phyloP scores from a whole-genome alignment of 1,140 invertebrate species.

The Zaprionus tsacasi region DNA sequence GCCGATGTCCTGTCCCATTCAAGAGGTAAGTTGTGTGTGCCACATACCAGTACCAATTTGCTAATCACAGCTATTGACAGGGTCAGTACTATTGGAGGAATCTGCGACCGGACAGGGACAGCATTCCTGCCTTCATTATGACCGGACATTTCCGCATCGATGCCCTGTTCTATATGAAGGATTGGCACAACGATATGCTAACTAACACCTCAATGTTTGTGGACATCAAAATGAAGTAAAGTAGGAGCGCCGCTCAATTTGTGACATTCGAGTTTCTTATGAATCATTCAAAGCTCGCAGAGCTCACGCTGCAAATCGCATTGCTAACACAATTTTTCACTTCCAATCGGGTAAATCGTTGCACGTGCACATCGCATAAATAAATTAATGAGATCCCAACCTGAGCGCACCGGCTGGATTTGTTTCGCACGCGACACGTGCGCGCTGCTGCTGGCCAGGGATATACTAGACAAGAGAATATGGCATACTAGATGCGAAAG shows the following conservation, averaged over 20 bases:
- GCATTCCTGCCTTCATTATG: conserved; percentile 47
- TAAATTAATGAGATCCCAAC: conserved; percentile 75
- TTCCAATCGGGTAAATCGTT: conserved; percentile 70
- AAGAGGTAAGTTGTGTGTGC: too few species aligned
- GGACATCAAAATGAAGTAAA: conserved; percentile 59
- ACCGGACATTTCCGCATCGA: conserved; percentile 53
- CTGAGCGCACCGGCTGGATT: conserved; percentile 25
- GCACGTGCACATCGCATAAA: conserved; percentile 82
- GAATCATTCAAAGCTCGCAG: conserved; percentile 56
- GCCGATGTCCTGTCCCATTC: too few species aligned
- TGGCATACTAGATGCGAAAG: conserved; percentile 10
- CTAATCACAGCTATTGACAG: too few species aligned
- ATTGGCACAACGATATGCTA: conserved; percentile 48
- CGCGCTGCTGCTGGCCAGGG: conserved; percentile 17
- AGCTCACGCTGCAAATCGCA: conserved; percentile 42
- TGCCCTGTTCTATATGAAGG: conserved; percentile 39
- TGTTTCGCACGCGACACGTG: conserved; percentile 38
- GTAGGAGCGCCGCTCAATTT: conserved; percentile 35
- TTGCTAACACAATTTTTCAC: conserved; percentile 76
- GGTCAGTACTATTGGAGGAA: conserved; percentile 38
- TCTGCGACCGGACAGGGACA: conserved; percentile 49
- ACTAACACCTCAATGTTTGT: conserved; percentile 48
- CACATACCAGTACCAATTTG: too few species aligned
- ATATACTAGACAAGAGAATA: conserved; percentile 18
- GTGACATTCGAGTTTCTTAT: conserved; percentile 58